Percentiles rank a stretch among this genome's conserved stretches.
These are phyloP conservation scores for Mobula hypostoma DNA, from an alignment of 2,113 vertebrate species.

Conservation along the genomic window DNA sequence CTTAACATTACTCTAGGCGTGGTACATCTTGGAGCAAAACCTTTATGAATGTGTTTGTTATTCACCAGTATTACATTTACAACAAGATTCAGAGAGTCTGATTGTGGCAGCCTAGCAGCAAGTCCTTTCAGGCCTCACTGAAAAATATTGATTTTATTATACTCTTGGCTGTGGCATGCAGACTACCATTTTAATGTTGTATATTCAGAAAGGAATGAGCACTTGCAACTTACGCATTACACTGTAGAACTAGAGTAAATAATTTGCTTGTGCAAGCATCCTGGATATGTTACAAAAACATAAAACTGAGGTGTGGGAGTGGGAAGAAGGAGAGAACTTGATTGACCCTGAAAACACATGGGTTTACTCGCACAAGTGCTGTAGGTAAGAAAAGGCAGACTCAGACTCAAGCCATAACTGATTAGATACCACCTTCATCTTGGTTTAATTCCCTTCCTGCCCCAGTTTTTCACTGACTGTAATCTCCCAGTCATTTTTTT, in stretches of 20 bases:
- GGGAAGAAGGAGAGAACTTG: background rate
- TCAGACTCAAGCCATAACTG: background rate
- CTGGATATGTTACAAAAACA: slow-evolving; percentile 2
- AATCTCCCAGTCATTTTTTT: slow-evolving; percentile 33
- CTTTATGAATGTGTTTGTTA: background rate
- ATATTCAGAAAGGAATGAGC: background rate
- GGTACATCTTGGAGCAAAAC: background rate
- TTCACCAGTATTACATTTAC: background rate
- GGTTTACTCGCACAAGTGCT: background rate
- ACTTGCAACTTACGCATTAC: background rate
- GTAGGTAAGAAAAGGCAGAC: slow-evolving; percentile 31
- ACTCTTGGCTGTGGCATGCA: background rate
- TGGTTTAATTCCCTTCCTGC: slow-evolving; percentile 32
- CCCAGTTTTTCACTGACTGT: background rate
- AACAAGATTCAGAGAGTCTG: background rate
- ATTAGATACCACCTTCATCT: slow-evolving; percentile 34
- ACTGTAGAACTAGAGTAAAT: background rate
- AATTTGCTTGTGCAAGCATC: background rate
- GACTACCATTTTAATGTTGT: background rate
- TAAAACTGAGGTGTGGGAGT: background rate
- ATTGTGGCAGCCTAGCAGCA: background rate
- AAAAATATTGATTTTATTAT: slow-evolving; percentile 10
- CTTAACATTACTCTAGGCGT: background rate
- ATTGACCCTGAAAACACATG: background rate
- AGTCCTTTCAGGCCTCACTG: background rate